phyloP scores from a whole-genome alignment of 1,140 invertebrate species.

The Andrena cerasifolii region DNA sequence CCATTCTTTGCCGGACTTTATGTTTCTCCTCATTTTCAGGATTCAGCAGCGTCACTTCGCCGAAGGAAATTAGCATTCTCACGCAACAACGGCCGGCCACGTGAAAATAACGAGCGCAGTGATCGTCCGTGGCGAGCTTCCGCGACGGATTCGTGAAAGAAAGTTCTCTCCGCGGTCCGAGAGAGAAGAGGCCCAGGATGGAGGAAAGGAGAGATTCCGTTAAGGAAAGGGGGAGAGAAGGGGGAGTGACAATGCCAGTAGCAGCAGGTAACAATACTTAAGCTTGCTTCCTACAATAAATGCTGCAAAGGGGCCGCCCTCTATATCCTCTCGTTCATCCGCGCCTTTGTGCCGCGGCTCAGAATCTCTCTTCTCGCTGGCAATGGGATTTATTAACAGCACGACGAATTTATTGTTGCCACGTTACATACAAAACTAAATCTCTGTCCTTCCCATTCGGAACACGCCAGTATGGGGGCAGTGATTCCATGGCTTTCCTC shows the following conservation, averaged over 20 bases:
- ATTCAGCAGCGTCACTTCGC: too few relatives aligned
- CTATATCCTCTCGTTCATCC: constrained; percentile 55
- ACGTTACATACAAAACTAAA: constrained; percentile 54
- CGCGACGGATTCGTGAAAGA: neutral
- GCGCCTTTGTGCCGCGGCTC: constrained; percentile 32
- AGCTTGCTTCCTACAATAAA: constrained; percentile 62
- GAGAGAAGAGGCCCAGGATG: neutral
- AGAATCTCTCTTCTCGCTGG: constrained; percentile 39
- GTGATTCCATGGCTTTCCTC: neutral
- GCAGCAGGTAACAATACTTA: constrained; percentile 64
- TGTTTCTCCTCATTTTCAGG: too few relatives aligned
- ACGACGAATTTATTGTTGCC: constrained; percentile 64
- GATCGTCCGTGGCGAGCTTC: neutral
- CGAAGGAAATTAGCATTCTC: neutral
- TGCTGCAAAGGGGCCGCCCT: constrained; percentile 56
- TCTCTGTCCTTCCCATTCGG: constrained; percentile 36
- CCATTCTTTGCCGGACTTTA: too few relatives aligned
- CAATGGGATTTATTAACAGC: constrained; percentile 65
- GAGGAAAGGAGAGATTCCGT: neutral
- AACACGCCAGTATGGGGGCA: neutral
- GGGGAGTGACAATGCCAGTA: constrained; percentile 52
- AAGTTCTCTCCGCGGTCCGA: neutral
- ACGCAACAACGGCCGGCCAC: neutral
- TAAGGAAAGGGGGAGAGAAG: neutral
- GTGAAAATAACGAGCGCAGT: too few relatives aligned